A percentile compares a stretch with the other conserved stretches of the same genome.
These are phyloP conservation scores for Euproctis similis DNA, from an alignment of 2,888 invertebrate species.

Conservation along the genomic window DNA sequence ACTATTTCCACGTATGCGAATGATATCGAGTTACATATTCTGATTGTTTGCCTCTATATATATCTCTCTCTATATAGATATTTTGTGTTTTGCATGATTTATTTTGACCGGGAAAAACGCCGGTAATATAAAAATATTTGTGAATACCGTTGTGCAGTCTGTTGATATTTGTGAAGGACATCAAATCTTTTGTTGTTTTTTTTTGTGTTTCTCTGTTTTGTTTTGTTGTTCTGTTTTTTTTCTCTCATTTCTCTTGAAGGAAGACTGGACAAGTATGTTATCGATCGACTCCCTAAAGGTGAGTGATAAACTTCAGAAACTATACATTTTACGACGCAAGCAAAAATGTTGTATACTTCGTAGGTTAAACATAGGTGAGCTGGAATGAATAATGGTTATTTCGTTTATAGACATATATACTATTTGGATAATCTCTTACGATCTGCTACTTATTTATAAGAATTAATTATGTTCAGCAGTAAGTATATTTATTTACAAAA, in stretches of 20 bases:
- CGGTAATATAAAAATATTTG: slow-evolving; percentile 43
- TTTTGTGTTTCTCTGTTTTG: slow-evolving; percentile 30
- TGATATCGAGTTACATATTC: slow-evolving; percentile 17
- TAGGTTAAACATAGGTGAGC: too few species aligned
- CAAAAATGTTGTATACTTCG: too few species aligned
- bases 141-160: slow-evolving; percentile 37
- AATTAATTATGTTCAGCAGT: too few species aligned
- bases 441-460: too few species aligned
- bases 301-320: slow-evolving; percentile 19
- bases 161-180: slow-evolving; percentile 41
- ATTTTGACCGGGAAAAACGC: slow-evolving; percentile 63
- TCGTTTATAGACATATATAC: neutral
- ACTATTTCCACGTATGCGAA: slow-evolving; percentile 15
- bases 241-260: slow-evolving; percentile 32
- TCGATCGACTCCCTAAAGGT: slow-evolving; percentile 48
- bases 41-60: slow-evolving; percentile 30
- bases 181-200: slow-evolving; percentile 24
- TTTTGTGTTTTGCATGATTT: slow-evolving; percentile 36
- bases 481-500: too few species aligned
- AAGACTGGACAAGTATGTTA: slow-evolving; percentile 48
- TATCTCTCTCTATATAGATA: too few species aligned
- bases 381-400: too few species aligned
- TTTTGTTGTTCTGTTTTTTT: slow-evolving; percentile 25
- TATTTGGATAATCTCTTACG: neutral
- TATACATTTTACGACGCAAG: too few species aligned